A percentile compares a stretch with the other conserved stretches of the same genome.
These are phyloP conservation scores for Pituophis catenifer DNA, from an alignment of 2,113 vertebrate genomes.

Conservation along the genomic window DNA sequence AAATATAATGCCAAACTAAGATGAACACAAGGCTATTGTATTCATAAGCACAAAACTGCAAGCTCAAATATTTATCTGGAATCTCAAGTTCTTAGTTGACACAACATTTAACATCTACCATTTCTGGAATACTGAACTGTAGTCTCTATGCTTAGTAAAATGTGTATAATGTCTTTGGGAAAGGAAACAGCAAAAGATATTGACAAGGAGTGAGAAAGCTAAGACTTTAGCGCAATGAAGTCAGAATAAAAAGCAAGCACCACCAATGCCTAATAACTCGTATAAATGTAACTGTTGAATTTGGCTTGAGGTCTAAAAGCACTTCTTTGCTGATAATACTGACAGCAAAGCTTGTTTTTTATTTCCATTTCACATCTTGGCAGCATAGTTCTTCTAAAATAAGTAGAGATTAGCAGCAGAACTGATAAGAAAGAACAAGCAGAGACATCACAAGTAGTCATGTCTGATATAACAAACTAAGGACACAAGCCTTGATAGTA, in stretches of 20 bases:
- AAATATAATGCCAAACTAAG: background rate
- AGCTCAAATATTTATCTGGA: background rate
- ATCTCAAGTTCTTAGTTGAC: background rate
- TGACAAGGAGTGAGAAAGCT: background rate
- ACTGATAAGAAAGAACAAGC: conserved; percentile 37
- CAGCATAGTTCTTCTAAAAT: conserved; percentile 31
- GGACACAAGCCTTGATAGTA: too few relatives aligned
- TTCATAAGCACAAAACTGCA: background rate
- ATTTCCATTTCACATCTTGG: background rate
- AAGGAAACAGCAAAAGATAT: background rate
- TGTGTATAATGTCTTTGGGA: background rate
- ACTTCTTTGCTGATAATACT: conserved; percentile 46
- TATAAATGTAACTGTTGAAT: background rate
- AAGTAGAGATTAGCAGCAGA: conserved; percentile 34
- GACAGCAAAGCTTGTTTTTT: background rate
- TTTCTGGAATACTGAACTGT: background rate
- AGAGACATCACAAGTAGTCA: background rate
- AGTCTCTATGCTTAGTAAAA: background rate
- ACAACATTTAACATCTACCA: background rate
- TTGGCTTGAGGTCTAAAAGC: background rate
- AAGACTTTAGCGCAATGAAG: background rate
- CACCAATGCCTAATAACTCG: background rate
- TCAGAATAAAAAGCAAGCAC: background rate
- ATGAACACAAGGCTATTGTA: background rate
- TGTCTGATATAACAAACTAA: background rate